Evolutionary conservation across 2,797 vertebrate genomes (phyloP).

Genomic region (Octomys mimax): DNA sequence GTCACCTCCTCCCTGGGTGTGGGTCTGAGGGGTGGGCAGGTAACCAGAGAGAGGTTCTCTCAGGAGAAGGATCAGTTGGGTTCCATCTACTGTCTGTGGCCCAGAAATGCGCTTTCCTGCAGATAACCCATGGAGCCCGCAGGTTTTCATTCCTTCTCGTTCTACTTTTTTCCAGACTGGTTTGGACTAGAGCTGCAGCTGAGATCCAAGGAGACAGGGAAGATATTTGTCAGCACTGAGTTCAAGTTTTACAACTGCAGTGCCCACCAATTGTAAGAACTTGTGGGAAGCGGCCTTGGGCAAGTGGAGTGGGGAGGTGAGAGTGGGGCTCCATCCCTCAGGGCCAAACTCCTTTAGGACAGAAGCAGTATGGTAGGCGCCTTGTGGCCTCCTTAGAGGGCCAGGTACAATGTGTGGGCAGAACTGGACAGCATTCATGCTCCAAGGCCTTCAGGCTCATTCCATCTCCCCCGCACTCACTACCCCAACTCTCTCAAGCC

Average conservation of each 20-base stretch:
- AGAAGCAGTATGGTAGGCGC: neutral
- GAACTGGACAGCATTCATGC: neutral
- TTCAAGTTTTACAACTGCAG: slow-evolving; percentile 99
- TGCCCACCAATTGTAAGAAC: slow-evolving; percentile 97
- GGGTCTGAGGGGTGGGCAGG: neutral
- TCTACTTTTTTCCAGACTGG: slow-evolving; percentile 92
- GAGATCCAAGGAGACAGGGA: slow-evolving; percentile 96
- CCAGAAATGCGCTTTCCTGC: neutral
- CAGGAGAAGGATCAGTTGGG: neutral
- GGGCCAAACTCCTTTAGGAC: neutral
- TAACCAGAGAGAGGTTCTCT: neutral
- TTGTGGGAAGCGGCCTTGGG: neutral
- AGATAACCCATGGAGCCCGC: neutral
- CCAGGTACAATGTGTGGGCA: neutral
- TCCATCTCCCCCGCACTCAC: neutral
- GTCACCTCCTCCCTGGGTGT: neutral
- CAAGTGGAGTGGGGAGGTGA: neutral
- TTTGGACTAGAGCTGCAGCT: slow-evolving; percentile 96
- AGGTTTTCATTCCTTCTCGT: neutral
- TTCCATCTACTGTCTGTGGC: neutral
- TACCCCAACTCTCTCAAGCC: neutral
- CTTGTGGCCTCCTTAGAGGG: neutral
- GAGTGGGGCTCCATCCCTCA: neutral
- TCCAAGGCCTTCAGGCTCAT: neutral
- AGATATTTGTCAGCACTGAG: slow-evolving; percentile 98